phyloP scores from a whole-genome alignment of 1,140 invertebrate species.

The Achatina immaculata region DNA sequence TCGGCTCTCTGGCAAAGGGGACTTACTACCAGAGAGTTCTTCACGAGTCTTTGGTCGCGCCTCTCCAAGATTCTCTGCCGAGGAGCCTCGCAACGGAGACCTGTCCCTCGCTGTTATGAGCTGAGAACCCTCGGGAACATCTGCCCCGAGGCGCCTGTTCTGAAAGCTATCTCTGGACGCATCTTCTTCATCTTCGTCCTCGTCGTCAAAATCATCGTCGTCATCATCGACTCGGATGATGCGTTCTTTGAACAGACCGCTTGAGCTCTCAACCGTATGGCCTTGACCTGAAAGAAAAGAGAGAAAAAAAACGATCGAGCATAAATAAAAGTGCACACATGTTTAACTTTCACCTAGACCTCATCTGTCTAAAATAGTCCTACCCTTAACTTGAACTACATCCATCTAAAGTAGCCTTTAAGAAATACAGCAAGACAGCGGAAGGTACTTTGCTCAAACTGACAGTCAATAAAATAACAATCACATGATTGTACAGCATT shows the following conservation, averaged over 20 bases:
- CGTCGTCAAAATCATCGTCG: slow-evolving; percentile 6
- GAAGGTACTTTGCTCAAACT: no score
- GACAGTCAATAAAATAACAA: no score
- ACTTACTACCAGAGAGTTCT: not conserved
- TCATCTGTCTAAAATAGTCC: no score
- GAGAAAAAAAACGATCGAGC: no score
- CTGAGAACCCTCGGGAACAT: not conserved
- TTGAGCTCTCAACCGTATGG: not conserved
- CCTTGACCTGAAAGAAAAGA: slow-evolving; percentile 23
- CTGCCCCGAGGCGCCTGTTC: not conserved
- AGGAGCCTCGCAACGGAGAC: not conserved
- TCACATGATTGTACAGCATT: no score
- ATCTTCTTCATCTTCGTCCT: slow-evolving; percentile 32
- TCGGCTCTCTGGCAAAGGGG: not conserved
- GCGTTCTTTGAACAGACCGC: slow-evolving; percentile 18
- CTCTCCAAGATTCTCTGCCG: not conserved
- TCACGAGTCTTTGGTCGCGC: not conserved
- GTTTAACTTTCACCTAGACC: no score
- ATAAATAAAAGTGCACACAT: no score
- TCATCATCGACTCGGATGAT: slow-evolving; percentile 36
- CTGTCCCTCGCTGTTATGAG: not conserved
- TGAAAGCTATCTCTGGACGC: slow-evolving; percentile 27
- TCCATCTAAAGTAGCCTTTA: no score
- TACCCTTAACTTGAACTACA: not conserved
- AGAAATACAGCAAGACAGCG: no score